These are phyloP conservation scores for Grammomys surdaster DNA, from an alignment of 2,113 vertebrate genomes.

Conservation along the genomic window DNA sequence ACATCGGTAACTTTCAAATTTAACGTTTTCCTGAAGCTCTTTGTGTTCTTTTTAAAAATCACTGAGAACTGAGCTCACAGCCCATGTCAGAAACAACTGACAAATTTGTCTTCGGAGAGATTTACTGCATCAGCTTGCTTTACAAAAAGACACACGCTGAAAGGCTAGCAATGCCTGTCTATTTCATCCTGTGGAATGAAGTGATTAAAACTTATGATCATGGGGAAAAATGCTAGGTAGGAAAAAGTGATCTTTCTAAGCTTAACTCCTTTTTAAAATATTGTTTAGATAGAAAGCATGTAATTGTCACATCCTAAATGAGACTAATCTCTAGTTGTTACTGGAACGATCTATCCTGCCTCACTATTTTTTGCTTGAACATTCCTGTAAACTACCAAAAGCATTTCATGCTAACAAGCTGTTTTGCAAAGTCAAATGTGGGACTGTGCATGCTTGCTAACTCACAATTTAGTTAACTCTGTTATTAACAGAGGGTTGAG, in stretches of 20 bases:
- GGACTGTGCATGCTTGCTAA: neutral
- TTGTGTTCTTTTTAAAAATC: conserved; percentile 54
- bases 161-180: conserved; percentile 78
- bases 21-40: conserved; percentile 75
- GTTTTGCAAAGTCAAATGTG: conserved; percentile 20
- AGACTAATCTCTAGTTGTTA: conserved; percentile 58
- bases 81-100: conserved; percentile 77
- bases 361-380: neutral
- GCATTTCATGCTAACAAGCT: conserved; percentile 30
- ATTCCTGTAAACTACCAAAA: neutral
- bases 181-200: conserved; percentile 62
- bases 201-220: conserved; percentile 41
- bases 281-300: conserved; percentile 5
- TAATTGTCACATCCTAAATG: conserved; percentile 49
- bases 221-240: neutral
- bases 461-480: neutral
- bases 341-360: neutral
- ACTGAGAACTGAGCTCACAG: conserved; percentile 74
- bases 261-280: neutral
- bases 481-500: neutral
- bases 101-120: conserved; percentile 84
- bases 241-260: conserved; percentile 6
- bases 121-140: conserved; percentile 79
- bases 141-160: conserved; percentile 77
- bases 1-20: conserved; percentile 72